Conservation (phyloP, 2,888 invertebrate species). For the Tachina grossa region DNA sequence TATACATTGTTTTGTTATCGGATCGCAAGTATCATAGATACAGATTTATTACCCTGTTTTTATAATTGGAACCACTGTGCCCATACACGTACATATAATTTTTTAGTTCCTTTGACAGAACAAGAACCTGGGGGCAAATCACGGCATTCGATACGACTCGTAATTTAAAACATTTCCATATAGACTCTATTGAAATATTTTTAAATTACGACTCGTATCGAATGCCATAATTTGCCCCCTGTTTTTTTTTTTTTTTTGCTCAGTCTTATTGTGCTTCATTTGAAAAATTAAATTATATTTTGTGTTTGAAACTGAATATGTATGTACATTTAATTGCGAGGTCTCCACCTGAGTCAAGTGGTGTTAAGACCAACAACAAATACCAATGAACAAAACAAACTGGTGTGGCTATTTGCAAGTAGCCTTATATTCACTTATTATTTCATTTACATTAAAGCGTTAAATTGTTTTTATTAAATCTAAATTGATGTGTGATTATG, state of each 20-base stretch:
- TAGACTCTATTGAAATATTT: too few relatives aligned
- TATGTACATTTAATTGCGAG: background rate
- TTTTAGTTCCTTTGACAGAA: too few relatives aligned
- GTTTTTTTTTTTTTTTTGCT: background rate
- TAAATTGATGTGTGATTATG: constrained; percentile 42
- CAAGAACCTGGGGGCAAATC: too few relatives aligned
- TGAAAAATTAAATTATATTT: background rate
- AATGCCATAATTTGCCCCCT: too few relatives aligned
- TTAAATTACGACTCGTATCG: too few relatives aligned
- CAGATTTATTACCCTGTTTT: too few relatives aligned
- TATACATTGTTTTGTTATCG: too few relatives aligned
- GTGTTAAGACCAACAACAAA: background rate
- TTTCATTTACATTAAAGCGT: constrained; percentile 44
- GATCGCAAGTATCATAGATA: too few relatives aligned
- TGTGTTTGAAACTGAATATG: background rate
- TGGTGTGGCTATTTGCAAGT: constrained; percentile 10
- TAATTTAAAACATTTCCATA: too few relatives aligned
- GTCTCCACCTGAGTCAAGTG: background rate
- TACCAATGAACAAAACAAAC: background rate
- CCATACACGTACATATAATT: too few relatives aligned
- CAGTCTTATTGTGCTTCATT: background rate
- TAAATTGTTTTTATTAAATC: constrained; percentile 40
- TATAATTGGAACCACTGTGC: too few relatives aligned
- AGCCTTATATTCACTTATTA: constrained; percentile 5
- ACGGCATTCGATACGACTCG: too few relatives aligned